These are phyloP conservation scores for Axinella damicornis DNA, from an alignment of 37 sponge, comb jelly and placozoan genomes.

Conservation along the genomic window DNA sequence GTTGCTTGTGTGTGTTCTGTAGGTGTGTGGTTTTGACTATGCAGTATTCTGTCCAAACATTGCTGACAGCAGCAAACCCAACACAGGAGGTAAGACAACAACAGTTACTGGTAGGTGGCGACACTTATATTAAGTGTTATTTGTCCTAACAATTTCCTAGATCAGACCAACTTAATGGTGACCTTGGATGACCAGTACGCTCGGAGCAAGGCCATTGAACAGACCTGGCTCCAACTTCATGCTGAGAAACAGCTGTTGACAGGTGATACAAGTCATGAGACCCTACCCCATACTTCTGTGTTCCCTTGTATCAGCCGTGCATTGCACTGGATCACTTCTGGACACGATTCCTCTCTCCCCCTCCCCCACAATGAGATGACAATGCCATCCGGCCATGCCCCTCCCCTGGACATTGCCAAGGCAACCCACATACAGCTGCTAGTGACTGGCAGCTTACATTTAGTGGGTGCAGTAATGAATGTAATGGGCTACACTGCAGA, in stretches of 20 bases:
- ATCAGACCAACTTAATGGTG: constrained; percentile 55
- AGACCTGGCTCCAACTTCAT: constrained; percentile 43
- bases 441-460: constrained; percentile 84
- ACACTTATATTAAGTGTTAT: too few relatives aligned
- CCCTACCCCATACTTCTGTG: neutral
- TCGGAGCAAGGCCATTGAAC: constrained; percentile 34
- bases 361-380: neutral
- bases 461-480: constrained; percentile 73
- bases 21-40: constrained; percentile 56
- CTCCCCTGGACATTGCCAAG: neutral
- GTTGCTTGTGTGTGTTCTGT: constrained; percentile 1
- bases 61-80: constrained; percentile 16
- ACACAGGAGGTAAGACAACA: constrained; percentile 61
- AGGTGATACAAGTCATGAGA: neutral
- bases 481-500: constrained; percentile 67
- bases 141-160: too few relatives aligned
- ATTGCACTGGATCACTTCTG: constrained; percentile 13
- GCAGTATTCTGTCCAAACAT: constrained; percentile 91
- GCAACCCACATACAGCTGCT: constrained; percentile 62
- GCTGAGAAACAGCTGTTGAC: neutral
- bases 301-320: constrained; percentile 23
- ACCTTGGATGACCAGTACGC: constrained; percentile 6
- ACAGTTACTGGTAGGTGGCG: too few relatives aligned
- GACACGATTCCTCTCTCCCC: neutral
- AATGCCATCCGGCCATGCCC: too few relatives aligned